phyloP scores from a whole-genome alignment of 2,888 invertebrate genomes.

The Sarcophaga variegata region DNA sequence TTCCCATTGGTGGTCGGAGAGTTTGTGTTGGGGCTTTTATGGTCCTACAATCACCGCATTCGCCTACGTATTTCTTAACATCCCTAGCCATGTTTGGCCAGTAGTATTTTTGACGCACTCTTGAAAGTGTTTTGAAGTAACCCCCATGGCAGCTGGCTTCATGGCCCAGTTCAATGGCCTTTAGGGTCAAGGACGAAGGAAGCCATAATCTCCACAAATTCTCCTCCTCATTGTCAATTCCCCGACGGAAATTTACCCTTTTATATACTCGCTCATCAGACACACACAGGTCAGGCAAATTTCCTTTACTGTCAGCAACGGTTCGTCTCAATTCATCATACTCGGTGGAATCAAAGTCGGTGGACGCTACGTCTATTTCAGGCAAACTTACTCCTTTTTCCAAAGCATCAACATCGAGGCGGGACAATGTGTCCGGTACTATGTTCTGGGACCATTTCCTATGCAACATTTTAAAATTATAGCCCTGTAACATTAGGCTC shows the following conservation, averaged over 20 bases:
- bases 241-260: slow-evolving; percentile 5
- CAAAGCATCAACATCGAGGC: neutral
- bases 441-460: slow-evolving; percentile 7
- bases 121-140: slow-evolving; percentile 14
- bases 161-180: slow-evolving; percentile 1
- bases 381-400: neutral
- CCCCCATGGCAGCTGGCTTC: slow-evolving; percentile 17
- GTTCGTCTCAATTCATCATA: neutral
- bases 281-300: too few relatives aligned
- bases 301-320: too few relatives aligned
- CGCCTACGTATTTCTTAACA: neutral
- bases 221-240: slow-evolving; percentile 10
- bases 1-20: neutral
- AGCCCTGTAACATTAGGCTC: neutral
- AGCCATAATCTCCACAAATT: slow-evolving; percentile 21
- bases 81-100: neutral
- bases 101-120: neutral
- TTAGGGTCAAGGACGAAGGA: neutral
- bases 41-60: neutral
- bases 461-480: slow-evolving; percentile 7
- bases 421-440: neutral
- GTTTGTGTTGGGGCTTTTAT: neutral
- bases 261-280: neutral
- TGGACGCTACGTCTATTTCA: neutral
- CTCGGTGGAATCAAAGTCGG: slow-evolving; percentile 2